Percentiles rank a stretch among this genome's conserved stretches.
These are phyloP conservation scores for Rhinella marina DNA, from an alignment of 2,797 vertebrate species.

Conservation along the genomic window DNA sequence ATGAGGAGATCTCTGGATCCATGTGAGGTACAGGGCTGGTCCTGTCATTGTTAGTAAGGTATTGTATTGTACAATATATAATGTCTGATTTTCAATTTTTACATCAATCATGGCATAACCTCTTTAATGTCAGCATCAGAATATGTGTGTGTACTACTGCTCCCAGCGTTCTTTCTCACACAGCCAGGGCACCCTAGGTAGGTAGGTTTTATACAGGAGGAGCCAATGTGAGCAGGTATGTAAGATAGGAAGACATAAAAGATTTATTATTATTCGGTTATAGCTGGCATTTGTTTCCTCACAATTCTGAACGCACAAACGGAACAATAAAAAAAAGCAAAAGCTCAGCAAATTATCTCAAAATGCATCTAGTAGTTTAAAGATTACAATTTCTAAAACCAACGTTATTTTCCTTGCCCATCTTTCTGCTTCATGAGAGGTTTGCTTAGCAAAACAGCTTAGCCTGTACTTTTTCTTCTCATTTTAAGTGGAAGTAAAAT, in stretches of 20 bases:
- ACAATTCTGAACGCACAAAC: constrained; percentile 18
- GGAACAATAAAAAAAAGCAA: constrained; percentile 30
- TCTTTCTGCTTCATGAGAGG: constrained; percentile 27
- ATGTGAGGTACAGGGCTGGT: no score
- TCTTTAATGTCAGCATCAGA: no score
- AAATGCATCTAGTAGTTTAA: constrained; percentile 15
- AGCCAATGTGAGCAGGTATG: not conserved
- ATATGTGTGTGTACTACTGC: no score
- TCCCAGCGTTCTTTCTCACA: not conserved
- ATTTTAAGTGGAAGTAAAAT: constrained; percentile 41
- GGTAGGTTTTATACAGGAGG: not conserved
- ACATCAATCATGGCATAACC: no score
- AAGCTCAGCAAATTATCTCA: constrained; percentile 35
- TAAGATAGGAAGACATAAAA: not conserved
- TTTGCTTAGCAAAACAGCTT: constrained; percentile 30
- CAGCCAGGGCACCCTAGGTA: no score
- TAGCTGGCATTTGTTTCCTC: constrained; percentile 17
- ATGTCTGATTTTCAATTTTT: no score
- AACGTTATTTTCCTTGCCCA: constrained; percentile 31
- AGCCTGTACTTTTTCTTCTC: constrained; percentile 27
- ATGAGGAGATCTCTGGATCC: no score
- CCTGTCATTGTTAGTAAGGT: no score
- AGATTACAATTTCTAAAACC: constrained; percentile 11
- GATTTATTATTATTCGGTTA: not conserved
- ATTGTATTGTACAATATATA: no score